phyloP scores from a whole-genome alignment of 2,888 invertebrate genomes.

The Hemaris fuciformis region DNA sequence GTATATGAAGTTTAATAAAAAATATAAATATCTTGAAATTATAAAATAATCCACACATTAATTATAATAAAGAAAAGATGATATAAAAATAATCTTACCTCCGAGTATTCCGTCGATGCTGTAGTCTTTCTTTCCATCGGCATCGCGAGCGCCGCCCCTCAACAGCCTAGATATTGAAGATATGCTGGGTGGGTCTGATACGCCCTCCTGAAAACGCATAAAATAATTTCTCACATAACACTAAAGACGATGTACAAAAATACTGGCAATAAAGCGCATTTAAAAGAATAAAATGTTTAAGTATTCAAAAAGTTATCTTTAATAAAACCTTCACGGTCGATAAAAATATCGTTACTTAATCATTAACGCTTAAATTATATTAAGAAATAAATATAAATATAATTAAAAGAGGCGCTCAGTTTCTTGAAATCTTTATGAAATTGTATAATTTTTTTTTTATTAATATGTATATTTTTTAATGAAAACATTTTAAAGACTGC shows the following conservation, averaged over 20 bases:
- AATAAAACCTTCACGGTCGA: neutral
- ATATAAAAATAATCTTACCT: too few relatives aligned
- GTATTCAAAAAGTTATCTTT: too few relatives aligned
- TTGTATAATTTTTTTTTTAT: neutral
- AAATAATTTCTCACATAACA: neutral
- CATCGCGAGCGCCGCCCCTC: slow-evolving; percentile 89
- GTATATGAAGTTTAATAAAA: too few relatives aligned
- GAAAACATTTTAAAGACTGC: slow-evolving; percentile 1
- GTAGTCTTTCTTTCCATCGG: slow-evolving; percentile 93
- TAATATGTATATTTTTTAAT: neutral
- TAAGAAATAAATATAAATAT: too few relatives aligned
- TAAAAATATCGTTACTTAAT: too few relatives aligned
- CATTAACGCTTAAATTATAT: too few relatives aligned
- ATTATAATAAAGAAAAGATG: too few relatives aligned
- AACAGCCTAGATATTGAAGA: slow-evolving; percentile 95
- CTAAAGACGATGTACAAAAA: neutral
- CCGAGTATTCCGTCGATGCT: slow-evolving; percentile 93
- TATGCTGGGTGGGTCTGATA: slow-evolving; percentile 96
- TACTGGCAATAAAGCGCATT: neutral
- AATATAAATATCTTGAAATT: too few relatives aligned
- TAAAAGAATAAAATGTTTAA: neutral
- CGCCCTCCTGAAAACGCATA: slow-evolving; percentile 86
- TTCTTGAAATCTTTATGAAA: too few relatives aligned
- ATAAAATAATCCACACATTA: too few relatives aligned
- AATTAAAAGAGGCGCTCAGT: too few relatives aligned